Evolutionary conservation across 2,888 invertebrate species (phyloP).

Genomic region (Aplocera efformata): DNA sequence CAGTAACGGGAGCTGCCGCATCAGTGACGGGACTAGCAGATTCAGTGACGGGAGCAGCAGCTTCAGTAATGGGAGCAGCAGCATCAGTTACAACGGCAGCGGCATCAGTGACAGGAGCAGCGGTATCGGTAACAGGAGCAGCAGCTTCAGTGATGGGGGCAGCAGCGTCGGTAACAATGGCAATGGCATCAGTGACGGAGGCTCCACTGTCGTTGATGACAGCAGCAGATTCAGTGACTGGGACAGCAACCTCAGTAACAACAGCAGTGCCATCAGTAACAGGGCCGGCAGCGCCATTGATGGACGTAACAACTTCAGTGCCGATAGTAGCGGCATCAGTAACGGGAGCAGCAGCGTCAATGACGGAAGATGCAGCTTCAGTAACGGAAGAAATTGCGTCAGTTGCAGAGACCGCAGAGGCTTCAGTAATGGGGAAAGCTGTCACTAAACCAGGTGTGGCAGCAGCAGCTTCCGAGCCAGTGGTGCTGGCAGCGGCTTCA

Average conservation of each 20-base stretch:
- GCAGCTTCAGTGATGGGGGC: not conserved
- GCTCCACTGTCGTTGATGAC: slow-evolving; percentile 6
- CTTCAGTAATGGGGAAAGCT: not conserved
- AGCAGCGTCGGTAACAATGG: not conserved
- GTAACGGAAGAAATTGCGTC: not conserved
- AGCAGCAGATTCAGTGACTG: not conserved
- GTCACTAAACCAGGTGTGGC: not conserved
- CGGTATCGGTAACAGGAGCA: not conserved
- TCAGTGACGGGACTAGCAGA: slow-evolving; percentile 4
- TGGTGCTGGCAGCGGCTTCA: not conserved
- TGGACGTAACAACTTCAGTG: slow-evolving; percentile 2
- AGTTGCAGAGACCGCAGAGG: not conserved
- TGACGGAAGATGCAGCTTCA: not conserved
- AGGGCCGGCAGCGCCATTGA: slow-evolving; percentile 1
- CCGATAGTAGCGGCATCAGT: not conserved
- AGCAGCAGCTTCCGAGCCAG: not conserved
- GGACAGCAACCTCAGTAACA: not conserved
- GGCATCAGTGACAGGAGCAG: not conserved
- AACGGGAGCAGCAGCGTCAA: slow-evolving; percentile 1
- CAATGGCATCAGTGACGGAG: slow-evolving; percentile 20
- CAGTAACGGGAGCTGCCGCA: slow-evolving; percentile 4
- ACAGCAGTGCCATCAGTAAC: not conserved
- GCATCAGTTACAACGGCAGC: slow-evolving; percentile 4
- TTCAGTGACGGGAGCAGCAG: slow-evolving; percentile 3
- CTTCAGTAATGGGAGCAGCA: slow-evolving; percentile 1